These are phyloP conservation scores for Seriola quinqueradiata DNA, from an alignment of 2,113 vertebrate species.

Conservation along the genomic window DNA sequence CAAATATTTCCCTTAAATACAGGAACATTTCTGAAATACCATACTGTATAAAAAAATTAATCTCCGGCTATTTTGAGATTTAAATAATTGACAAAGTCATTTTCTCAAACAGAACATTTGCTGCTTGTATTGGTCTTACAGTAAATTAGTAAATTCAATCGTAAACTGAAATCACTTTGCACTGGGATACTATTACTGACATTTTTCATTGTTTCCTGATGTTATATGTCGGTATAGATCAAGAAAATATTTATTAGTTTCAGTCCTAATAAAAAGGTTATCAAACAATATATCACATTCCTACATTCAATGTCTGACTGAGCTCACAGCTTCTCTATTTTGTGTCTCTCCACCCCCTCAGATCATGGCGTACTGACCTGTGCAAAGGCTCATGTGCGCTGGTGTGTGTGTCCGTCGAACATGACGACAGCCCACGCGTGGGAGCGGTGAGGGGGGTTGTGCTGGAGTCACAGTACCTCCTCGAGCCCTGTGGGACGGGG, in stretches of 20 bases:
- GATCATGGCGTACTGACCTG: conserved; percentile 93
- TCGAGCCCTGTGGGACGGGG: conserved; percentile 92
- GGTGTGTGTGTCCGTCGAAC: conserved; percentile 92
- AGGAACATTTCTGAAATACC: neutral
- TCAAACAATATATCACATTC: conserved; percentile 2
- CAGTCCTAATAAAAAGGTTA: neutral
- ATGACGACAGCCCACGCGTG: conserved; percentile 88
- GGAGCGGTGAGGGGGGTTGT: conserved; percentile 90
- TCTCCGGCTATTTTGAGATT: neutral
- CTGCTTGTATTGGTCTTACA: neutral
- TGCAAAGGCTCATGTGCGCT: conserved; percentile 91
- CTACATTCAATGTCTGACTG: neutral
- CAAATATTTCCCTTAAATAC: neutral
- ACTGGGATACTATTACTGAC: neutral
- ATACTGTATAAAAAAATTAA: neutral
- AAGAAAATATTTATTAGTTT: neutral
- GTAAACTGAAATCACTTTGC: no score
- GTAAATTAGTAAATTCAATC: neutral
- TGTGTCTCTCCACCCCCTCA: conserved; percentile 56
- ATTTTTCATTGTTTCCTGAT: neutral
- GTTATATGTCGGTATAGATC: neutral
- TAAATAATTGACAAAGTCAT: no score
- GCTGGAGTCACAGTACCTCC: conserved; percentile 93
- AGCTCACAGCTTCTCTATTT: neutral
- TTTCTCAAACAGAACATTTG: no score